These are phyloP conservation scores for Sebastiscus albofasciatus DNA, from an alignment of 2,797 vertebrate genomes.

Conservation along the genomic window DNA sequence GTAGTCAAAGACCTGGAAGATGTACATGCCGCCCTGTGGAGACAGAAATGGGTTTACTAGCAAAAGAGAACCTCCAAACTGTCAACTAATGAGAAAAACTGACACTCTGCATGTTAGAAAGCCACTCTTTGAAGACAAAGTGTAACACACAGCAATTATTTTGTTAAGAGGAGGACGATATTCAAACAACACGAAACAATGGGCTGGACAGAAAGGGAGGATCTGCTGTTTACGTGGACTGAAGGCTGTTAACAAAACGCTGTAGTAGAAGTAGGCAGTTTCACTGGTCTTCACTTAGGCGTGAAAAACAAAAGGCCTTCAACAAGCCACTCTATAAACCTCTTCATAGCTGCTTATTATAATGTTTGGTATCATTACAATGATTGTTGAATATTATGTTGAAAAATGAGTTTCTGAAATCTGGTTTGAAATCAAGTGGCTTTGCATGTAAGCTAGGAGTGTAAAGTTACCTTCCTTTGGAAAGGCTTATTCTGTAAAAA, in stretches of 20 bases:
- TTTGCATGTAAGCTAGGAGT: neutral
- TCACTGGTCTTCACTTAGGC: neutral
- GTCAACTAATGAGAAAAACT: neutral
- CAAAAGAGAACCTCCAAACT: neutral
- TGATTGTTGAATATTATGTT: neutral
- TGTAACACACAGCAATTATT: neutral
- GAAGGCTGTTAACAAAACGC: neutral
- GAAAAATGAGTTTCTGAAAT: too few relatives aligned
- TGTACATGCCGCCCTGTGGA: constrained; percentile 94
- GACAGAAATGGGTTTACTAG: constrained; percentile 21
- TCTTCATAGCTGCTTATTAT: neutral
- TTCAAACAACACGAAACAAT: neutral
- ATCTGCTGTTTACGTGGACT: neutral
- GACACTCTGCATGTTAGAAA: neutral
- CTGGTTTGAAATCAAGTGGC: too few relatives aligned
- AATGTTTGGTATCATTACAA: neutral
- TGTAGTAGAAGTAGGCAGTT: neutral
- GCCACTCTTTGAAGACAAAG: neutral
- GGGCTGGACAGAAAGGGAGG: neutral
- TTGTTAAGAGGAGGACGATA: neutral
- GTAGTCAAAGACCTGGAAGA: constrained; percentile 98
- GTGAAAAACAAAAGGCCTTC: neutral
- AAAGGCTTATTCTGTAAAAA: neutral
- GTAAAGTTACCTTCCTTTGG: neutral
- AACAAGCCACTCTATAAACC: neutral